A percentile compares a stretch with the other conserved stretches of the same genome.
Conservation (phyloP, 2,888 invertebrate species). For the Cerceris rybyensis region DNA sequence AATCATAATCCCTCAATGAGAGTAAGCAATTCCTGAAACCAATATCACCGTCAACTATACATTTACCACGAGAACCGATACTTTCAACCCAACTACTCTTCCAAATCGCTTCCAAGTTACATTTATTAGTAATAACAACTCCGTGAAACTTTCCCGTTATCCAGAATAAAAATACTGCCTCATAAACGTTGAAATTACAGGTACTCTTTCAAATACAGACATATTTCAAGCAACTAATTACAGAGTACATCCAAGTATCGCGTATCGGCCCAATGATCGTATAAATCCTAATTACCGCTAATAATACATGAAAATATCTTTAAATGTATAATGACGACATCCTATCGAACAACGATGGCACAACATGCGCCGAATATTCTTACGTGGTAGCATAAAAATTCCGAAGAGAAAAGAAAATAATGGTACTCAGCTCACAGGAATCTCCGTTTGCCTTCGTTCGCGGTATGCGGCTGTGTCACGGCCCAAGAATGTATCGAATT, state of each 20-base stretch:
- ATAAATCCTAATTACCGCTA: slow-evolving; percentile 48
- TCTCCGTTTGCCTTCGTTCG: slow-evolving; percentile 59
- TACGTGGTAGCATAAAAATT: slow-evolving; percentile 50
- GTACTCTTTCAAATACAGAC: slow-evolving; percentile 1
- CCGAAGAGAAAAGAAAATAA: slow-evolving; percentile 58
- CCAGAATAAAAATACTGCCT: background rate
- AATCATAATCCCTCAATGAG: no score
- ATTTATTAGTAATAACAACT: no score
- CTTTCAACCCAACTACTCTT: no score
- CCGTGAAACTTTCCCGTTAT: no score
- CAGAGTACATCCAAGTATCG: slow-evolving; percentile 7
- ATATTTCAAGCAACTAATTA: background rate
- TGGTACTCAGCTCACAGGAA: slow-evolving; percentile 53
- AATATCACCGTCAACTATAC: no score
- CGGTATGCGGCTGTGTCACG: slow-evolving; percentile 67
- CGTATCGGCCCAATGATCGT: slow-evolving; percentile 15
- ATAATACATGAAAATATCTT: slow-evolving; percentile 56
- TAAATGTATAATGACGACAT: slow-evolving; percentile 45
- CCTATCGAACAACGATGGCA: slow-evolving; percentile 29
- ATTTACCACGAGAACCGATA: no score
- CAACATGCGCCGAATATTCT: slow-evolving; percentile 26
- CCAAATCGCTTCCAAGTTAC: no score
- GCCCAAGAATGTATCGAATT: slow-evolving; percentile 76
- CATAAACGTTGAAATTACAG: background rate
- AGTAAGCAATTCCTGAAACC: no score